Base-by-base conservation (phyloP, 2,113 vertebrate species). In the Misgurnus mizolepis region DNA sequence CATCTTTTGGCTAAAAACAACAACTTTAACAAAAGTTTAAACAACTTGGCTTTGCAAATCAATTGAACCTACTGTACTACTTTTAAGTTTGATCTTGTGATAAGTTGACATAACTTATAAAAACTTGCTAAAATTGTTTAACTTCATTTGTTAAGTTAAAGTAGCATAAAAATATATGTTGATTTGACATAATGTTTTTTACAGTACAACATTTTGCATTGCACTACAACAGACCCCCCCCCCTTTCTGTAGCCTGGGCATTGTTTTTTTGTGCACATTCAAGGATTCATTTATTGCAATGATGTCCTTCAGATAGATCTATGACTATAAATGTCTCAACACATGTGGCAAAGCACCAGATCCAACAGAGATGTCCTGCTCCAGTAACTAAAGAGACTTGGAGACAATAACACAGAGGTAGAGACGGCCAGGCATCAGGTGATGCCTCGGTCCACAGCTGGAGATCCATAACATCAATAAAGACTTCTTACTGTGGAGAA, bases 261-360 rank as follows among this genome's bases (percentile, higher is more conserved):
- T 56, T 58, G 6, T n/a, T 6, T 58, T 18, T 61, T 61, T 60
- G 55, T 17, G 1, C 53, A 50, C 27, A 60, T 72, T 18, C 39
- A 15, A 61, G 41, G 9, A 72, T 72, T 41, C 34, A 43, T 72
- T 74, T n/a, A 61, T 27, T 45, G 15, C 50, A 53, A 2, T 6
- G 17, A 58, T 58, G 55, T 56, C 55, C 15, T 56, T 56, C 53
- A 56, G 7, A 60, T 40, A n/a, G 55, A 60, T 43, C 55, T 27
- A 73, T 73, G 45, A 64, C 82, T 76, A 70, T 65, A 74, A 70
- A 79, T 55, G 69, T 27, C 64, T 43, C 5, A 40, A 61, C 55
- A 73, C 71, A 53, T 75, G 62, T 61, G 69, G 62, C 55, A 61
- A 47, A 75, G 10, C 58, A 34, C 41, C 58, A 43, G 55, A 17